Base-by-base conservation (phyloP, 1,140 invertebrate species). In the Rhagoletis pomonella region DNA sequence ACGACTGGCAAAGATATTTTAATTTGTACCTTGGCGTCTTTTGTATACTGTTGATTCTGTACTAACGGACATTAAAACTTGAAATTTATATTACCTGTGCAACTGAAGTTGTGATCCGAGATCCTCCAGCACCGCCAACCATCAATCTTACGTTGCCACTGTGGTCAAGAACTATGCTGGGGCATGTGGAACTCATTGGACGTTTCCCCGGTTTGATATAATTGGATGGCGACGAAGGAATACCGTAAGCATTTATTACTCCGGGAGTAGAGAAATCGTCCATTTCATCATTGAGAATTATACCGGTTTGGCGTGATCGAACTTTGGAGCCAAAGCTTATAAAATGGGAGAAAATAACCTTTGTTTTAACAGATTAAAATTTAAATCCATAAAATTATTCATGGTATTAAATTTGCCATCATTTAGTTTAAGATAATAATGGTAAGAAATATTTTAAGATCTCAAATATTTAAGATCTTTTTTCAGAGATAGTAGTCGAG, bases 271-370 rank as follows among this genome's bases (percentile, higher is more conserved):
- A 97, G 93, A 99, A 99, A 92, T 99, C 98, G 92, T 99, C 97
- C 98, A 99, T 99, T 88, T 96, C 96, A 92, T 97, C 96, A 94
- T 99, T 99, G 89, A 98, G 95, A 19, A 99, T 94, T 64, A 99
- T 97, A 42, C 98, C 99, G 0, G 98, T 99, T 87, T 95, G 95
- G 44, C 95, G 93, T 1, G 97, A 97, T 0, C 95, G 94, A 85
- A 97, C 94, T 65, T 96, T 96, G 50, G 96, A 96, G 6, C 97
- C 97, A 91, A 97, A 96, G 90, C 97, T 98, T 90, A 81, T 29
- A 6, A 50, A 81, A 81, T 55, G n/a, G n/a, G n/a, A n/a, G 9
- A 29, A 81, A 29, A 50, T 19, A 50, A 50, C n/a, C n/a, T n/a
- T n/a, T n/a, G n/a, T n/a, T n/a, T n/a, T n/a, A n/a, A n/a, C n/a